Conservation (phyloP, 2,113 vertebrate genomes). For the Phrynosoma platyrhinos region DNA sequence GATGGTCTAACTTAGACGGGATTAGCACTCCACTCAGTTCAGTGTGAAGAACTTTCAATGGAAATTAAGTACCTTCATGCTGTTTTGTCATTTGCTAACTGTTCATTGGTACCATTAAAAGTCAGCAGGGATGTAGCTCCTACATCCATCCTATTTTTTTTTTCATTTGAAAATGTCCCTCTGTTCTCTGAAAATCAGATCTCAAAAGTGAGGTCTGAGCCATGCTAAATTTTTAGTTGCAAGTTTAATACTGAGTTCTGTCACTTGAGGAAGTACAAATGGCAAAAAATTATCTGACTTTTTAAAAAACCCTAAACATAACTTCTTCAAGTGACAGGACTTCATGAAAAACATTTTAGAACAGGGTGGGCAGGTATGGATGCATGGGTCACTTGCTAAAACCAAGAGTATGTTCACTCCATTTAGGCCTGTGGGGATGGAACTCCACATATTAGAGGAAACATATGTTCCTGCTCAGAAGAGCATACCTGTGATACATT, state of each 20-base stretch:
- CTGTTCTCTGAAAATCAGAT: neutral
- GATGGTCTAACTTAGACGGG: neutral
- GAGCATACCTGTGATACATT: neutral
- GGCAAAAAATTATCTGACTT: neutral
- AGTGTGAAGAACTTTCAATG: neutral
- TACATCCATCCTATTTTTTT: neutral
- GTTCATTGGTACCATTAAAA: neutral
- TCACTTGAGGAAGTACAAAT: too few relatives aligned
- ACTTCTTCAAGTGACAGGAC: neutral
- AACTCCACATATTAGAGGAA: neutral
- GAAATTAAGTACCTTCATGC: neutral
- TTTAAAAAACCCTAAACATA: neutral
- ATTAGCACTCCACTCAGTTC: neutral
- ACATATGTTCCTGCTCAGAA: neutral
- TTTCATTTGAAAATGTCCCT: conserved; percentile 4
- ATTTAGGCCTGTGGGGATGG: neutral
- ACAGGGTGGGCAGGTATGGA: neutral
- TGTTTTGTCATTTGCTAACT: conserved; percentile 9
- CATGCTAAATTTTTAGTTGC: neutral
- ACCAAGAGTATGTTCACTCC: neutral
- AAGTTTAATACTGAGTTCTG: neutral
- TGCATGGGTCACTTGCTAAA: neutral
- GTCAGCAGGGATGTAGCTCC: neutral
- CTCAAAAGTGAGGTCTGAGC: neutral
- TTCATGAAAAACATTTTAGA: neutral